phyloP scores from a whole-genome alignment of 2,797 vertebrate species.

The Threskiornis aethiopicus region DNA sequence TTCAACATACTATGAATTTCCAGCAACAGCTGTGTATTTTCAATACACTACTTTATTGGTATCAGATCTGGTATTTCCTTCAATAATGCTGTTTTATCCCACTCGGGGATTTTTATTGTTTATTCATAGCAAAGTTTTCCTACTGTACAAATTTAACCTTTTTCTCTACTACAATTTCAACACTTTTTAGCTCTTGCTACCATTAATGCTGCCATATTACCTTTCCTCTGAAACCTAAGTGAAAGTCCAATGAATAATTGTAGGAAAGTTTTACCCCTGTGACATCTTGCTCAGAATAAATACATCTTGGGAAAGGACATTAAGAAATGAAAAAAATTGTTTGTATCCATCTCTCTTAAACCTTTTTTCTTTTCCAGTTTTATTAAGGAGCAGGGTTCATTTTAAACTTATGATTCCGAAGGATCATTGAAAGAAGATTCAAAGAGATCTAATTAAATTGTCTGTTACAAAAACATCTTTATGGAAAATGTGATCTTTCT shows the following conservation, averaged over 20 bases:
- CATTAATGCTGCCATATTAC: not conserved
- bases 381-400: not conserved
- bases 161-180: not conserved
- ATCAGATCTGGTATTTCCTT: not conserved
- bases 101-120: not conserved
- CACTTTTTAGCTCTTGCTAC: not conserved
- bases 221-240: constrained; percentile 19
- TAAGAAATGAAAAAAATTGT: not conserved
- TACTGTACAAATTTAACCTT: not conserved
- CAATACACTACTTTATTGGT: not conserved
- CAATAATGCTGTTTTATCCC: not conserved
- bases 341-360: not conserved
- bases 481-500: not conserved
- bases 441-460: not conserved
- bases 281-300: not conserved
- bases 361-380: not conserved
- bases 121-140: constrained; percentile 19
- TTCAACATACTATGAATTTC: not conserved
- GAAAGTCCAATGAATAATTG: not conserved
- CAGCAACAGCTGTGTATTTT: not conserved
- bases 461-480: not conserved
- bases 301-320: not conserved
- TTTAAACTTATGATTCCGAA: not conserved
- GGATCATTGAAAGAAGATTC: not conserved
- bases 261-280: not conserved